Base-by-base conservation (phyloP, 2,797 vertebrate species). In the Pristis pectinata region DNA sequence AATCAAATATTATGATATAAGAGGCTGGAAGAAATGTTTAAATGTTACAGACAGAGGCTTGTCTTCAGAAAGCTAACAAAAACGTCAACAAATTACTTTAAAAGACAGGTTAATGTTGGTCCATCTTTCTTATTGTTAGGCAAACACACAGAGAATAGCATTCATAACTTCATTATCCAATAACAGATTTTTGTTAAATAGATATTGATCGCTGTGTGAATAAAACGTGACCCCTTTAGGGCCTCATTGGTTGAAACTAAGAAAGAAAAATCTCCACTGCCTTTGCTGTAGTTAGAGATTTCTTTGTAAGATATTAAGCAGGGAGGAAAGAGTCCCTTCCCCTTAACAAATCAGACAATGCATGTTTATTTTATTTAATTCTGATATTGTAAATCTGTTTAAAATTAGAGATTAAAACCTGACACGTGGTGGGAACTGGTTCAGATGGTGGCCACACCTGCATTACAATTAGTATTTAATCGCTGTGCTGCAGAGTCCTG, bases 201-300 rank as follows among this genome's bases (percentile, higher is more conserved):
- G 4, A 59, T 59, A 85, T 37, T n/a, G 64, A 67, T 41, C n/a
- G 19, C 19, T 1, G 61, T 41, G 87, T n/a, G 61, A 91, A 67
- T 91, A 19, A 91, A 64, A 37, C 17, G 15, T 8, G 4, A 59
- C 56, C 85, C 59, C 85, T 64, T 89, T 37, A 64, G 85, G n/a
- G 87, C 87, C 87, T 41, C n/a, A 59, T 91, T 67, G n/a, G n/a
- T 91, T 91, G 87, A 91, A 91, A 67, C 17, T 27, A 91, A 64
- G 41, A 91, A 91, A n/a, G 30, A 41, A 89, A 67, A 41, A 91
- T 41, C 7, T 67, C 22, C 87, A 41, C 61, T 91, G 34, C 59
- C 19, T 64, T 41, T 91, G 59, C 87, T 64, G 87, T 24, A 91
- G 87, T 24, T 87, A 64, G 87, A 89, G 56, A 64, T 41, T 64